Base-by-base conservation (phyloP, 92 coral and sea anemone genomes). In the Virgularia gustaviana region DNA sequence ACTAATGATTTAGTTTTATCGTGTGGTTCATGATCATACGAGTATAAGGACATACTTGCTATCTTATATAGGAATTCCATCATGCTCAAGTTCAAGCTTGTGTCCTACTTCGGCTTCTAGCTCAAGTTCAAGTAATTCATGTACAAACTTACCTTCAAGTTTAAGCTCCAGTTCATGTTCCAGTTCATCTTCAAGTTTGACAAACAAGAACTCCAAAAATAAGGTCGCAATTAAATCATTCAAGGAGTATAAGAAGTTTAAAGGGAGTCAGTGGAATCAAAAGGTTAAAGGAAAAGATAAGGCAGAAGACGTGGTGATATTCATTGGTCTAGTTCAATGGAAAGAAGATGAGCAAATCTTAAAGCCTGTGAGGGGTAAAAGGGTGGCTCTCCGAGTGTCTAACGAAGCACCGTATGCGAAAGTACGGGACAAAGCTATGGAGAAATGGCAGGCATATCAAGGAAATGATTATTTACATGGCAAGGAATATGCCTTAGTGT, bases 321-420 rank as follows among this genome's bases (percentile, higher is more conserved):
- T 29, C 37, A 83, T 87, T 39, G 91, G 85, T 15, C 59, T 83
- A 34, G 51, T 83, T 63, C 57, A 87, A 36, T 87, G 63, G 70
- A 55, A 24, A 23, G 74, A 76, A 41, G 56, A 24, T 55, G 78
- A 83, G 20, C 25, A 15, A 5, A 75, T 29, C 25, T 57, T 87
- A 20, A 87, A 83, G 49, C 85, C 84, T 0, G 71, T 57, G 0
- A 66, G 87, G 36, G 87, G 80, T 16, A 86, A 86, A 54, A 61
- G 84, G 47, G 33, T 86, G 4, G 65, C 76, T 34, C 58, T 86
- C 2, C 57, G 65, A 36, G 71, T 74, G 10, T 86, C 87, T 25
- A 86, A 82, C 65, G 19, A 60, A 73, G 90, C 87, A 3, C 84
- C 80, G 11, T 66, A 66, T 66, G 73, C 57, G 27, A 57, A 43